Evolutionary conservation across 2,888 invertebrate species (phyloP).

Genomic region (Drosophila fulvimacula): DNA sequence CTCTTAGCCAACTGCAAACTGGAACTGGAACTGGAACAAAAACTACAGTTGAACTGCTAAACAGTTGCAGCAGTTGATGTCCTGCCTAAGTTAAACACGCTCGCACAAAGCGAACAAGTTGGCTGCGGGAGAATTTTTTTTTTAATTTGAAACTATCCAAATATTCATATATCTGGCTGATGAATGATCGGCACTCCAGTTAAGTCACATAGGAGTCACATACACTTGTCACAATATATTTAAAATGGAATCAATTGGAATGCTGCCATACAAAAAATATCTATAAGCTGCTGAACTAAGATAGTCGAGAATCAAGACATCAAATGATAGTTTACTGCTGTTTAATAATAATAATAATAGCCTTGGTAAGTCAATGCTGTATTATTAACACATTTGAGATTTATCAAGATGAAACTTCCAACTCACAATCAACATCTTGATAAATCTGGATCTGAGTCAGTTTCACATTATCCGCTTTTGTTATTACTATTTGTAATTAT

Average conservation of each 20-base stretch:
- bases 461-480: too few relatives aligned
- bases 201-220: not conserved
- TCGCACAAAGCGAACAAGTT: slow-evolving; percentile 1
- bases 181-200: not conserved
- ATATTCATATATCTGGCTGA: not conserved
- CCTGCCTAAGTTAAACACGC: slow-evolving; percentile 26
- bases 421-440: too few relatives aligned
- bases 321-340: not conserved
- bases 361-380: too few relatives aligned
- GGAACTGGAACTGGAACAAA: slow-evolving; percentile 9
- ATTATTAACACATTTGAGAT: too few relatives aligned
- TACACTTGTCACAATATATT: not conserved
- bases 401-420: too few relatives aligned
- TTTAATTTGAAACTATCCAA: not conserved
- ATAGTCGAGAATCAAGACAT: not conserved
- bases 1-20: slow-evolving; percentile 10
- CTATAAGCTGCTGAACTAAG: too few relatives aligned
- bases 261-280: not conserved
- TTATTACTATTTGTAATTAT: too few relatives aligned
- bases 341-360: too few relatives aligned
- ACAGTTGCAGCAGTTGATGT: slow-evolving; percentile 18
- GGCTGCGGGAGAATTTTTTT: slow-evolving; percentile 3
- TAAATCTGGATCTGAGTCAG: too few relatives aligned
- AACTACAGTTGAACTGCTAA: slow-evolving; percentile 3
- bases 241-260: not conserved